Evolutionary conservation across 2,888 invertebrate species (phyloP).

Genomic region (Piscicola geometra): DNA sequence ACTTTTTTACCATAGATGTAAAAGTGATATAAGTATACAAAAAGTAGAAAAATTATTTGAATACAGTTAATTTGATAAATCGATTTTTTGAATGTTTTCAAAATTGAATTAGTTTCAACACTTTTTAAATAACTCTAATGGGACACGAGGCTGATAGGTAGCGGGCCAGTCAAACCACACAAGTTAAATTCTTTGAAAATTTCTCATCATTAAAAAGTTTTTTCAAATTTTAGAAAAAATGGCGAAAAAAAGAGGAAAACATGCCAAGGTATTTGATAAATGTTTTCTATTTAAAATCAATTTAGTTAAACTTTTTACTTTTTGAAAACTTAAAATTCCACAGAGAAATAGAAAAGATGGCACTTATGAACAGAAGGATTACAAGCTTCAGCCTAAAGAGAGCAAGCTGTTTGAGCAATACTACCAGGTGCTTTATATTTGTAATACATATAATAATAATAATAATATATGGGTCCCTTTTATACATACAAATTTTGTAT

Average conservation of each 20-base stretch:
- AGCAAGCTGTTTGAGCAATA: conserved; percentile 42
- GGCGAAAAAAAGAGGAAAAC: neutral
- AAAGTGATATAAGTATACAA: no score
- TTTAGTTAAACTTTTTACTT: neutral
- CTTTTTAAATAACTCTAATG: no score
- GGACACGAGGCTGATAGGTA: no score
- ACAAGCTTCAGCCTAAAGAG: conserved; percentile 39
- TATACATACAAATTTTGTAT: no score
- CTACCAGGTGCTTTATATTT: conserved; percentile 39
- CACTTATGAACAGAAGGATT: conserved; percentile 32
- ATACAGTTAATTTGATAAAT: no score
- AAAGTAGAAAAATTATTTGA: no score
- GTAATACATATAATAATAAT: neutral
- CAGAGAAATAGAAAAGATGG: conserved; percentile 31
- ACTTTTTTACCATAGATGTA: no score
- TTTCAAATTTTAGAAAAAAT: neutral
- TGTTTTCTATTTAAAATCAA: no score
- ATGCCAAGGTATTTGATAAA: neutral
- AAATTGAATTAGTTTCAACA: no score
- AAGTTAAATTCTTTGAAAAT: no score
- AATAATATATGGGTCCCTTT: neutral
- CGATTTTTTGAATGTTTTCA: no score
- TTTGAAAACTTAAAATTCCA: conserved; percentile 3
- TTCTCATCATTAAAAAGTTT: neutral
- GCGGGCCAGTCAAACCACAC: no score